Evolutionary conservation across 2,797 vertebrate genomes (phyloP), one percentile per base, ranked within the genome.

Genomic region (Sebastes cheni): DNA sequence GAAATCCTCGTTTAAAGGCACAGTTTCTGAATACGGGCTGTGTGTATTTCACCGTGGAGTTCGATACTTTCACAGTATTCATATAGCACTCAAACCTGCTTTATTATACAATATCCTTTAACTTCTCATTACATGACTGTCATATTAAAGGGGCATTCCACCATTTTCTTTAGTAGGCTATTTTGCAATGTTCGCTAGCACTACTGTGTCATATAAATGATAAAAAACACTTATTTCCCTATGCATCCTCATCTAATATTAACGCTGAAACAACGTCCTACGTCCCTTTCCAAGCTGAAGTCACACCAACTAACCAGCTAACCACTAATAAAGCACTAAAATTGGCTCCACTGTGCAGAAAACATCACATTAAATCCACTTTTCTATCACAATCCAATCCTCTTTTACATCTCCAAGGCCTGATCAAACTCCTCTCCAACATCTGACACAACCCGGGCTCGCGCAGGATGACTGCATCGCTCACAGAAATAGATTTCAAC

Each of bases 401-500:
- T 42, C 22, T 65, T 65, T 13, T 10, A 18, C 23, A 30, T 69
- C 34, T 56, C 10, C 13, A 39, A 5, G 1, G 12, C 5, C 2
- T 70, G 85, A 84, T 89, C 81, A 73, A 81, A 66, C 32, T 39
- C 36, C 61, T 20, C 27, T 71, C 42, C 16, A 8, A 8, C 80
- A 66, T 80, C 73, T 75, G 82, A 74, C 67, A 60, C 32, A 18
- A 22, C 16, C 9, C 0, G 32, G 36, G 50, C 66, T 72, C 54
- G 54, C 4, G 14, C 61, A 27, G 20, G 60, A 77, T 77, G 83
- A 87, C 83, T 54, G 72, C 83, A 73, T 54, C 27, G 27, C 42
- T 22, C 30, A 13, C 80, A 69, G 56, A 88, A 91, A 92, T 69
- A 84, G 83, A 82, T 36, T 14, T 16, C 1, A 78, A 89, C 83